Base-by-base conservation (phyloP, 2,113 vertebrate species). In the Phaethon lepturus region DNA sequence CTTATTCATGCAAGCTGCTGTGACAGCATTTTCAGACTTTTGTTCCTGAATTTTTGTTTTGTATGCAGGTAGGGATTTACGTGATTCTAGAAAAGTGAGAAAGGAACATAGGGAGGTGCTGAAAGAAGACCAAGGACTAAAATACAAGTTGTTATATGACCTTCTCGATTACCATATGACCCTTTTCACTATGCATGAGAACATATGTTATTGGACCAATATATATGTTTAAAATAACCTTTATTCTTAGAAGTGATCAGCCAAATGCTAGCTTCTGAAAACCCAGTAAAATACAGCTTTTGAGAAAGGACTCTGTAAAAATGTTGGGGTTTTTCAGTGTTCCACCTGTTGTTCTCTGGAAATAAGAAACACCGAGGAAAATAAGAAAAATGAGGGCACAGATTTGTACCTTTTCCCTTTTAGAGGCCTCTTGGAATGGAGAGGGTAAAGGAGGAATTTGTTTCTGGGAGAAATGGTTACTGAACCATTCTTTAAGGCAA, bases 131-230 rank as follows among this genome's bases (percentile, higher is more conserved):
- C 17, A 49, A 58, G 38, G 44, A 45, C 38, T 88, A 42, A 94
- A 83, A 42, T 63, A 26, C 3, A 38, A 68, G 42, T 86, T 71
- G 2, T 38, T 69, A 3, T 6, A 6, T 52, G 25, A 47, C 29
- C 15, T 45, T 28, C 31, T 84, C n/a, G 0, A 0, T 26, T 62
- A 8, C 64, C 6, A 3, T 4, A 0, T 42, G 42, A 20, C 19
- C n/a, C n/a, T 84, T 81, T 50, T n/a, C 22, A 20, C 18, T 31
- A 5, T 31, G 33, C 18, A 49, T 6, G 76, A 33, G 29, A 47
- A 4, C 1, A 0, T 53, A 17, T 40, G 16, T 62, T 20, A 5
- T 88, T 47, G 18, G 38, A 82, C 42, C 16, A 35, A 4, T 69
- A n/a, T 0, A 1, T 56, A 13, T 45, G 86, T 83, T 47, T 5